phyloP scores from a whole-genome alignment of 2,113 vertebrate genomes.

The Saccopteryx leptura region DNA sequence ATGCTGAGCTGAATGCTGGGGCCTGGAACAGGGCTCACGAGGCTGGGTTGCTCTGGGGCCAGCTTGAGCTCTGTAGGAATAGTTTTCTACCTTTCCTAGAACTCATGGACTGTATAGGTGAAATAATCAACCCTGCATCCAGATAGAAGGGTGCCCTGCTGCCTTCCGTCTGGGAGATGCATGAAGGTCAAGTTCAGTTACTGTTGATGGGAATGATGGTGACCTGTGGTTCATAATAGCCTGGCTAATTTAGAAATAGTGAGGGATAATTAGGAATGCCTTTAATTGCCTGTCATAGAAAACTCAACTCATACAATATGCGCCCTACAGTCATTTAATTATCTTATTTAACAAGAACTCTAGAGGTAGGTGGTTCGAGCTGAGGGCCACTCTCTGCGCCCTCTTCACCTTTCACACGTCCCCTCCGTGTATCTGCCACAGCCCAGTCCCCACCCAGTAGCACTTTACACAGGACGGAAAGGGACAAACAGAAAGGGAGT shows the following conservation, averaged over 20 bases:
- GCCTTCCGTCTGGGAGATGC: not conserved
- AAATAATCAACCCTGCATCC: not conserved
- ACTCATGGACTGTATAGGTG: not conserved
- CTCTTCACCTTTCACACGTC: not conserved
- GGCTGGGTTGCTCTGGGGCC: not conserved
- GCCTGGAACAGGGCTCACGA: not conserved
- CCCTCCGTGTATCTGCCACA: not conserved
- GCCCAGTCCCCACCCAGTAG: not conserved
- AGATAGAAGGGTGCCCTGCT: not conserved
- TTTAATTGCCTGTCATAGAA: constrained; percentile 14
- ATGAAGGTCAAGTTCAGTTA: not conserved
- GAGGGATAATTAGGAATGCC: not conserved
- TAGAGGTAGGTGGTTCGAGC: not conserved
- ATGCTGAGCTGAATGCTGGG: not conserved
- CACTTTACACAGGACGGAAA: not conserved
- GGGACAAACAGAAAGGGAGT: not conserved
- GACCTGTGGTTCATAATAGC: not conserved
- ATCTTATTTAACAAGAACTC: not conserved
- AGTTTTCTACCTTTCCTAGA: not conserved
- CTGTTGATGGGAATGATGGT: not conserved
- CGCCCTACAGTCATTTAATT: not conserved
- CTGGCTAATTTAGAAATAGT: not conserved
- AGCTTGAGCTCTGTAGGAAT: not conserved
- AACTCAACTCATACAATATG: not conserved
- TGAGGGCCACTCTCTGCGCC: not conserved